Percentiles rank a stretch among this genome's conserved stretches.
Evolutionary conservation across 2,888 invertebrate species (phyloP).

Genomic region (Orthosia gothica): DNA sequence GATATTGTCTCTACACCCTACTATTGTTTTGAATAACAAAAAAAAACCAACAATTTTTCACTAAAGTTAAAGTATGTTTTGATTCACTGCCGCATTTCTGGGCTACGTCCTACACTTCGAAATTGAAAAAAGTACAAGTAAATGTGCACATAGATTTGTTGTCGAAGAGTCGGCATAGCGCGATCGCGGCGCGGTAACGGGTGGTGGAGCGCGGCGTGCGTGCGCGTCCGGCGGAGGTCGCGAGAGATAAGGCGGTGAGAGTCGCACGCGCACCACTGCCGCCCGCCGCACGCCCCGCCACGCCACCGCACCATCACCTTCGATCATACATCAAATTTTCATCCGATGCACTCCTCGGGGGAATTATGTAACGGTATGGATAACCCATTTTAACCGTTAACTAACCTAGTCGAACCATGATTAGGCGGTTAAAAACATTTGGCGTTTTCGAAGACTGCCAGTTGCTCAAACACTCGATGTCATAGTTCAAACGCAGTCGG

Average conservation of each 20-base stretch:
- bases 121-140: slow-evolving; percentile 81
- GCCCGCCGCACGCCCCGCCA: slow-evolving; percentile 82
- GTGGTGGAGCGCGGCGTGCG: slow-evolving; percentile 84
- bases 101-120: slow-evolving; percentile 82
- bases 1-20: slow-evolving; percentile 60
- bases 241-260: slow-evolving; percentile 91
- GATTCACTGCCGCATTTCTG: slow-evolving; percentile 84
- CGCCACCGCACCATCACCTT: slow-evolving; percentile 83
- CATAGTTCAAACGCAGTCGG: slow-evolving; percentile 4
- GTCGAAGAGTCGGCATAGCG: slow-evolving; percentile 86
- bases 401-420: slow-evolving; percentile 52
- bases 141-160: slow-evolving; percentile 82
- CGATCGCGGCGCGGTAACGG: slow-evolving; percentile 79
- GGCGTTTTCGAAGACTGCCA: slow-evolving; percentile 24
- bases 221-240: slow-evolving; percentile 91
- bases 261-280: slow-evolving; percentile 86
- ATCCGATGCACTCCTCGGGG: slow-evolving; percentile 85
- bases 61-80: slow-evolving; percentile 62
- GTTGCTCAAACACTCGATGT: background rate
- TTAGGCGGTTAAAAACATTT: slow-evolving; percentile 36
- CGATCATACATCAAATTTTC: slow-evolving; percentile 86
- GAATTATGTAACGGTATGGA: slow-evolving; percentile 88
- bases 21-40: slow-evolving; percentile 33
- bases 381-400: slow-evolving; percentile 81
- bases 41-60: slow-evolving; percentile 62